These are phyloP conservation scores for Ammodytes dubius DNA, from an alignment of 2,113 vertebrate species.

Conservation along the genomic window DNA sequence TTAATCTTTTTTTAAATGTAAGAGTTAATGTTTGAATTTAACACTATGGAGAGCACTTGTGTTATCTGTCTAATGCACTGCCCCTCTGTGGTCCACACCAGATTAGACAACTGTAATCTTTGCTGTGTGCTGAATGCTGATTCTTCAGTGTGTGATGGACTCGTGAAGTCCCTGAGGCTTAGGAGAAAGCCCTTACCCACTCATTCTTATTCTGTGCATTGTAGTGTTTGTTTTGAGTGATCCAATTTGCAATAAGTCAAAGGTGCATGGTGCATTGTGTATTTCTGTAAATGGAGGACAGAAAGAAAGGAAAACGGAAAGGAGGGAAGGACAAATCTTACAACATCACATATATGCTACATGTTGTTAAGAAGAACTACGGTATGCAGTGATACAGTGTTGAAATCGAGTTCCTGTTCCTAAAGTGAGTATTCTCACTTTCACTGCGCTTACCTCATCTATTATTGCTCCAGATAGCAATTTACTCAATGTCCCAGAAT, in stretches of 20 bases:
- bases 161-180: constrained; percentile 3
- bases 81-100: constrained; percentile 6
- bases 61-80: constrained; percentile 12
- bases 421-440: background rate
- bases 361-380: background rate
- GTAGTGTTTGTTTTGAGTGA: background rate
- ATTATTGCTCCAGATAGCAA: background rate
- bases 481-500: background rate
- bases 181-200: background rate
- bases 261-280: background rate
- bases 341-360: background rate
- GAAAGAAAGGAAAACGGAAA: background rate
- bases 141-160: constrained; percentile 14
- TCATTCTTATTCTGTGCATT: constrained; percentile 14
- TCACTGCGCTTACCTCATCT: background rate
- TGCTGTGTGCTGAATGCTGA: constrained; percentile 14
- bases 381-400: background rate
- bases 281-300: background rate
- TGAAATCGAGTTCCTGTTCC: background rate
- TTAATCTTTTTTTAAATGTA: background rate
- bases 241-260: background rate
- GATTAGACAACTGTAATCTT: constrained; percentile 30
- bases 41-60: background rate
- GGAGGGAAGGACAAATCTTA: background rate
- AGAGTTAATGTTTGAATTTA: background rate